Evolutionary conservation across 2,888 invertebrate genomes (phyloP), one percentile per base, ranked within the genome.

Genomic region (Aricia artaxerxes): DNA sequence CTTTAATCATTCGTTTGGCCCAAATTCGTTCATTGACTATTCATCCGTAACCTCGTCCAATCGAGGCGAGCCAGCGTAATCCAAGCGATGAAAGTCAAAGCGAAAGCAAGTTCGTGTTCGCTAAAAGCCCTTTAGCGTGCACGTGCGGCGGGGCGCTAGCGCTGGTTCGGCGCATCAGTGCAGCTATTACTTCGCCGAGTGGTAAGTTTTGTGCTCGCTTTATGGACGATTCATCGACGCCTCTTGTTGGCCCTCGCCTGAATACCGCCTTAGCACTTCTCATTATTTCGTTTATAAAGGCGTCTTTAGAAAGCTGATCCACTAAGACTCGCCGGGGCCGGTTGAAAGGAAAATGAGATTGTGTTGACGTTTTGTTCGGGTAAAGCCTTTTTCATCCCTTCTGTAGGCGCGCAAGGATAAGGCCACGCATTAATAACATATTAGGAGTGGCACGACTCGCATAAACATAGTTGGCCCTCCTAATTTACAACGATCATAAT

Each of bases 281-380:
- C 93, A 93, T 94, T 94, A 94, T 94, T 93, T 93, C 93, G 93
- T 93, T 93, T 93, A 94, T 94, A 93, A 94, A 94, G 88, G 92
- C 92, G 87, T 85, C 91, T 88, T 93, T 93, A 93, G 88, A 93
- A 88, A 88, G 87, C 87, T 90, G 92, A 92, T 93, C 92, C 91
- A 92, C 92, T 91, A 93, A 93, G 91, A 90, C 90, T 87, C 88
- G 90, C 90, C 88, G 86, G 85, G 89, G 87, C 87, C 35, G 53
- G 87, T 88, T 93, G 92, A 93, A 93, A 94, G 91, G 91, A 92
- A 94, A 94, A 93, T 91, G 92, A 92, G 88, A 92, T 93, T 93
- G 92, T 94, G 92, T 89, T 89, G 87, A 88, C 88, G 90, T 90
- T 93, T 92, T 92, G 92, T 93, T 90, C 88, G 87, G 85, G 80